These are phyloP conservation scores for Mimachlamys varia DNA, from an alignment of 2,888 invertebrate genomes.

Conservation along the genomic window DNA sequence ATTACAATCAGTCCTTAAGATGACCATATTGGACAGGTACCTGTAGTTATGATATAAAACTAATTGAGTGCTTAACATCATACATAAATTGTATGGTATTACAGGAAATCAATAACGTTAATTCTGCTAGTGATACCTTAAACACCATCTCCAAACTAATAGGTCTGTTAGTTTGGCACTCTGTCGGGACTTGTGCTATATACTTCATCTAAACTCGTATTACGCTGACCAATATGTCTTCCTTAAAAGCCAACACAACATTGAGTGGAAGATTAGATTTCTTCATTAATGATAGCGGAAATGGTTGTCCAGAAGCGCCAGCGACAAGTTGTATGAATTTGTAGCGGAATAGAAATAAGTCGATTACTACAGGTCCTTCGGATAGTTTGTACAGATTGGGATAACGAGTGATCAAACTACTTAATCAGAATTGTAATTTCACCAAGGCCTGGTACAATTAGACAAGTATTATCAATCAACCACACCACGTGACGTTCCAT, in stretches of 20 bases:
- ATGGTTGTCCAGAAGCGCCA: not conserved
- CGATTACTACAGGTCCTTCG: not conserved
- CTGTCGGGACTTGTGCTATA: not conserved
- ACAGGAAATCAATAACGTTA: no score
- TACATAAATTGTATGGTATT: no score
- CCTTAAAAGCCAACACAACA: not conserved
- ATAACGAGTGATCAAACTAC: not conserved
- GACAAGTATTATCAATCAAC: conserved; percentile 17
- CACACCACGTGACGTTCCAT: not conserved
- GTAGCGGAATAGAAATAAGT: not conserved
- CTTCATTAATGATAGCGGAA: not conserved
- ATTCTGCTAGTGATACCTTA: no score
- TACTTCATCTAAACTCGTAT: not conserved
- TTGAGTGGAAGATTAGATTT: not conserved
- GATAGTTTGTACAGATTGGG: not conserved
- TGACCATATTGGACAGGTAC: no score
- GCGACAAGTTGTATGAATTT: not conserved
- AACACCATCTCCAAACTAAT: not conserved
- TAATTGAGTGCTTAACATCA: no score
- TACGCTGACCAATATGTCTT: not conserved
- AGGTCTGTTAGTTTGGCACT: not conserved
- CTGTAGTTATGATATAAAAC: no score
- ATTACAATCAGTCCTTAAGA: no score
- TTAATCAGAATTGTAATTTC: conserved; percentile 22
- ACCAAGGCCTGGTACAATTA: conserved; percentile 4